phyloP scores from a whole-genome alignment of 2,797 vertebrate species.

The Gymnothorax reevesii region DNA sequence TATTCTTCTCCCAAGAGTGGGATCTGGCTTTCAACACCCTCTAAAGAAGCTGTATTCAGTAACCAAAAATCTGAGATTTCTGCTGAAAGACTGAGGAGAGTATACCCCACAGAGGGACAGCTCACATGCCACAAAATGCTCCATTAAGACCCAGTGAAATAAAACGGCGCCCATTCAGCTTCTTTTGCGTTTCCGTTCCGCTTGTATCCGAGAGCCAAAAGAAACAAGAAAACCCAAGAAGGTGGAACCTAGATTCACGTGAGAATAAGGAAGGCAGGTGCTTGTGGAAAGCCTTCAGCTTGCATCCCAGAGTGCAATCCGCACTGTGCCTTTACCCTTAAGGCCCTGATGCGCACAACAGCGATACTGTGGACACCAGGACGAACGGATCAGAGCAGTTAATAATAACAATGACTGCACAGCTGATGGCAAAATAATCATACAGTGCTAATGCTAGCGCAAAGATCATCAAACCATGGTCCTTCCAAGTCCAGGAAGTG shows the following conservation, averaged over 20 bases:
- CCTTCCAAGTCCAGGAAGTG: background rate
- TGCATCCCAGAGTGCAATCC: background rate
- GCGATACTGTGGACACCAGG: background rate
- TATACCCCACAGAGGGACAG: background rate
- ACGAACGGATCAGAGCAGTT: background rate
- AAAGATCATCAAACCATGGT: background rate
- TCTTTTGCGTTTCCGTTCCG: background rate
- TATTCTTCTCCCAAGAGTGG: conserved; percentile 48
- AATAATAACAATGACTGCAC: background rate
- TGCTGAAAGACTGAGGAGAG: conserved; percentile 36
- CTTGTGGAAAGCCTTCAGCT: background rate
- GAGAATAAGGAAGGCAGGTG: background rate
- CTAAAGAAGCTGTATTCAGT: conserved; percentile 43
- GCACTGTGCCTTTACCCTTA: background rate
- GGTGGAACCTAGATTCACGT: background rate
- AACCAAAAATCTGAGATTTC: conserved; percentile 48
- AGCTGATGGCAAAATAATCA: background rate
- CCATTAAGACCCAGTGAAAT: background rate
- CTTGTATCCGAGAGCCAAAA: background rate
- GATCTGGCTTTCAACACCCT: conserved; percentile 50
- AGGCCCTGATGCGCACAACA: background rate
- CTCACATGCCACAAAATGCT: background rate
- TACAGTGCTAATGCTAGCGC: background rate
- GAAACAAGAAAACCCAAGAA: background rate
- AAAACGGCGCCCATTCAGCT: background rate